Base-by-base conservation (phyloP, 2,888 invertebrate species). In the Patella ulyssiponensis region DNA sequence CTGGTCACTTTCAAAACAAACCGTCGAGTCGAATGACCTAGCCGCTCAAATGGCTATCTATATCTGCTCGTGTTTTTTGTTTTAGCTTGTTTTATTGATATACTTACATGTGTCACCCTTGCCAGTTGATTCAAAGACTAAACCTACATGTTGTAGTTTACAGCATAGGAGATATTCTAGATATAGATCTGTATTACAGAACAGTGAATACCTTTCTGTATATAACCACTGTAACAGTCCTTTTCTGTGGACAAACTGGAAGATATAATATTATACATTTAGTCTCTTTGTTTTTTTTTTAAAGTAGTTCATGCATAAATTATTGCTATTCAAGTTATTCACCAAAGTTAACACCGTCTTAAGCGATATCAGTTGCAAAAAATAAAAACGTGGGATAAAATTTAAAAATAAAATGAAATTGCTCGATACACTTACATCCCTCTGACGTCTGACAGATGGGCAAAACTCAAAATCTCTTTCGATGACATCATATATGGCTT, bases 391-490 rank as follows among this genome's bases (percentile, higher is more conserved):
- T n/a, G 4, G 2, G 2, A 3, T 33, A 33, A 33, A 33, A 33
- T 33, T 33, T 33, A 3, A 33, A 33, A 33, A 33, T 3, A 33
- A 33, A 33, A 33, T 33, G 33, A 33, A 33, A 17, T 27, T 72
- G 15, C 11, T 52, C 14, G 33, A 9, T 53, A 33, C n/a, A 81
- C 85, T 80, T 81, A 86, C 86, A 56, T 81, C 75, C 71, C 80
- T 75, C 23, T 81, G 64, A 20, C 82, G 79, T 27, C 75, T 73
- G 53, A 85, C 83, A 44, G 86, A 85, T 11, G 87, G 87, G 14
- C 84, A 84, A 71, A 84, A 86, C n/a, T 82, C 82, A 76, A 87
- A 86, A 23, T 82, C 83, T 58, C 74, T 81, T 69, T 85, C 85
- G 72, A 82, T 78, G 75, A 76, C 84, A 58, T 84, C 86, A 78